Base-by-base conservation (phyloP, 2,113 vertebrate species). In the Lichenostomus cassidix region DNA sequence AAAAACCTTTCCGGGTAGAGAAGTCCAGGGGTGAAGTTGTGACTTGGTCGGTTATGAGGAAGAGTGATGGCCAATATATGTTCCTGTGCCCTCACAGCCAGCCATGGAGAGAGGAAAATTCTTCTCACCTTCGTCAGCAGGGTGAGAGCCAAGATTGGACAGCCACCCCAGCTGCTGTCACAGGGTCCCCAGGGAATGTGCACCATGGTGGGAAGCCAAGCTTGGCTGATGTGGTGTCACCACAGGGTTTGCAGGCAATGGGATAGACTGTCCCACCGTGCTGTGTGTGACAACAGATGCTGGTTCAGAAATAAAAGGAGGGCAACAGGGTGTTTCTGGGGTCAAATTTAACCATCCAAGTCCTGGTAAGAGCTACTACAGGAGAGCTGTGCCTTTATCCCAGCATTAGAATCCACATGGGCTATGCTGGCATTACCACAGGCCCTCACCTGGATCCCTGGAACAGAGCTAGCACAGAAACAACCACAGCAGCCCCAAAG, bases 161-260 rank as follows among this genome's bases (percentile, higher is more conserved):
- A 2, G 65, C 5, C 75, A 83, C 28, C 25, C 5, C 5, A 1
- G 7, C 20, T 69, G 62, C 29, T 53, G 33, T 12, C 27, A 62
- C 0, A 1, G 63, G 71, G 18, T 46, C 20, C 49, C 23, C 0
- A 0, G 41, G 19, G 50, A 27, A 50, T 6, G 46, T 33, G 42
- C 56, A n/a, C 49, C 15, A 0, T 0, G 17, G 68, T 11, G 20
- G n/a, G 20, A 49, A 24, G 42, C 31, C 2, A 4, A 76, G 33
- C 62, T 1, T 3, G 1, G 42, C 62, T 56, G 1, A 3, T 2
- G 8, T 21, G 39, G 5, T 37, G 41, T 33, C 62, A 67, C 69
- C 39, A 24, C 5, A 11, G 42, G 60, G 9, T 37, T 64, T 49
- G 33, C 52, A 81, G 71, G 44, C 35, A 70, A 47, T 0, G 0